Conservation (phyloP, 2,797 vertebrate species). For the Gymnopithys bicolor region DNA sequence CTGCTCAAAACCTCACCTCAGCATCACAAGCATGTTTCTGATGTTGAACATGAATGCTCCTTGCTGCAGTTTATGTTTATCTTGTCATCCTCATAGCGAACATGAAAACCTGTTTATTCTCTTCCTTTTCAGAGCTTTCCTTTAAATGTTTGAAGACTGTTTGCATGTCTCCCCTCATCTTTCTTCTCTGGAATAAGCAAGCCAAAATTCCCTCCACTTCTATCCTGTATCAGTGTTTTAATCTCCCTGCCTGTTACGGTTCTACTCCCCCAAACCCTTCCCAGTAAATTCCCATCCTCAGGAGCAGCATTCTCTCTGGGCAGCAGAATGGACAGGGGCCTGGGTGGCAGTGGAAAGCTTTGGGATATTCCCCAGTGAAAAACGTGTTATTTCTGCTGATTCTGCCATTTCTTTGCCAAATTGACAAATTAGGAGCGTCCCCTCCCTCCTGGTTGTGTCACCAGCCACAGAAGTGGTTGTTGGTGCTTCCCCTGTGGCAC, state of each 20-base stretch:
- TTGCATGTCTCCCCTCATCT: not conserved
- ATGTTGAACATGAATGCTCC: not conserved
- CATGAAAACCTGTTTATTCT: slow-evolving; percentile 61
- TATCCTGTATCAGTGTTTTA: not conserved
- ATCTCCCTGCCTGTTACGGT: not conserved
- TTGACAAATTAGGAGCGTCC: not conserved
- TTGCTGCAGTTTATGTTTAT: slow-evolving; percentile 40
- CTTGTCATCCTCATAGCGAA: slow-evolving; percentile 45
- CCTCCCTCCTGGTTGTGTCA: not conserved
- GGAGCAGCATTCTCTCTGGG: not conserved
- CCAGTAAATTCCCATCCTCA: not conserved
- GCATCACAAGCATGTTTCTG: not conserved
- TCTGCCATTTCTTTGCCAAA: not conserved
- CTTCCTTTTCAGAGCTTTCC: slow-evolving; percentile 17
- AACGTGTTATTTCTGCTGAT: not conserved
- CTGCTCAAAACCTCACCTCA: not conserved
- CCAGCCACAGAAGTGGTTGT: not conserved
- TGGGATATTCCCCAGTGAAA: not conserved
- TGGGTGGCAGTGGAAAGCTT: not conserved
- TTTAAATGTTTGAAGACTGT: slow-evolving; percentile 41
- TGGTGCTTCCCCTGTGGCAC: not conserved
- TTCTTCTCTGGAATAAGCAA: not conserved
- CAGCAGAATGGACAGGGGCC: not conserved
- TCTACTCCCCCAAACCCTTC: not conserved
- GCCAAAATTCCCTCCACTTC: not conserved